Evolutionary conservation across 1,140 invertebrate species (phyloP), one percentile per base, ranked within the genome.

Genomic region (Homarus americanus): DNA sequence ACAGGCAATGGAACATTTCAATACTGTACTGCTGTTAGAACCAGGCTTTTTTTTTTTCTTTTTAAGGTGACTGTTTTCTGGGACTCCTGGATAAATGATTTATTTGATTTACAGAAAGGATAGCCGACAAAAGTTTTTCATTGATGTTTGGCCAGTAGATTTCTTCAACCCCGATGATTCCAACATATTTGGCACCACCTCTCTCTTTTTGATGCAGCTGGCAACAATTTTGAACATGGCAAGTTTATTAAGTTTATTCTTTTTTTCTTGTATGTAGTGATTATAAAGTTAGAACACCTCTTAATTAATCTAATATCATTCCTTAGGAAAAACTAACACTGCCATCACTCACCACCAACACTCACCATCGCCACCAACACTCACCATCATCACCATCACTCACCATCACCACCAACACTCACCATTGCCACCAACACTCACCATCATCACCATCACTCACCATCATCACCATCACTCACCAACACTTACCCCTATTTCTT

Each of bases 141-240:
- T 99, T 87, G 99, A 99, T 94, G 98, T 99, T 20, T 99, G 99
- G 99, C 98, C 99, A 15, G 96, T 98, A 0, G 98, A 99, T 93
- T 96, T 98, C 91, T 96, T 98, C 91, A 95, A 96, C 93, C 97
- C 97, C 9, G 96, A 95, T 0, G 95, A 96, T 87, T 96, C 97
- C 94, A 93, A 95, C 96, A 92, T 93, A 4, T 98, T 98, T 94
- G 97, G 98, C 85, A 97, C 96, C 93, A 98, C 96, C 66, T 98
- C 96, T 92, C 95, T 99, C 79, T 99, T 99, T 94, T 97, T 99
- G 95, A 96, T 99, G 93, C 99, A 99, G 94, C 94, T 99, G 76
- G 98, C 98, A 1, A 99, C 98, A 93, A 99, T 99, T 87, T 96
- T 99, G 28, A 97, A 98, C 93, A 99, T 99, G 97, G 96, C 98